Evolutionary conservation across 2,113 vertebrate species (phyloP).

Genomic region (Trematocara macrostoma): DNA sequence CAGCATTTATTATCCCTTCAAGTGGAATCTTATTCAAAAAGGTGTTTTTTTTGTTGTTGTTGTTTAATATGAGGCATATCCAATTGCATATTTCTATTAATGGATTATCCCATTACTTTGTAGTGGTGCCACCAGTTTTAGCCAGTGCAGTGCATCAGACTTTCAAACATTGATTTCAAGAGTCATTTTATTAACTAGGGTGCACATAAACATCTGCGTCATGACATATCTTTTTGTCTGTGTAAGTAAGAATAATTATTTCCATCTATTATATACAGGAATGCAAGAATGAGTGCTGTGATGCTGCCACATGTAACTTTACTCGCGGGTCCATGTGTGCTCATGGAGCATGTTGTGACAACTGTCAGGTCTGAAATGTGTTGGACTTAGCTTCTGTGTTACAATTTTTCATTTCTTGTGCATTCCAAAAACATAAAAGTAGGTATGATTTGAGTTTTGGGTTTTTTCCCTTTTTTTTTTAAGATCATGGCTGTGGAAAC

Average conservation of each 20-base stretch:
- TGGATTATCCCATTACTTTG: too few relatives aligned
- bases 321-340: slow-evolving; percentile 74
- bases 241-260: not conserved
- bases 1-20: not conserved
- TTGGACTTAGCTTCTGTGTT: too few relatives aligned
- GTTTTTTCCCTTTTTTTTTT: rapidly evolving
- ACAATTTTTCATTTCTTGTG: rapidly evolving
- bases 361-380: slow-evolving; percentile 32
- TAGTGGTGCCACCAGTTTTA: too few relatives aligned
- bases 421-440: too few relatives aligned
- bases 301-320: slow-evolving; percentile 79
- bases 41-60: too few relatives aligned
- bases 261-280: slow-evolving; percentile 61
- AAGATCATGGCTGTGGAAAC: too few relatives aligned
- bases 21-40: not conserved
- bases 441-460: too few relatives aligned
- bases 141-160: too few relatives aligned
- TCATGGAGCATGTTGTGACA: slow-evolving; percentile 76
- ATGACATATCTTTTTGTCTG: not conserved
- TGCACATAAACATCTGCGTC: not conserved
- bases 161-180: too few relatives aligned
- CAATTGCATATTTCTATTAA: too few relatives aligned
- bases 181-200: not conserved
- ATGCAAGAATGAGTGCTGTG: slow-evolving; percentile 78
- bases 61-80: too few relatives aligned